Evolutionary conservation across 2,797 vertebrate species (phyloP).

Genomic region (Harpagifer antarcticus): DNA sequence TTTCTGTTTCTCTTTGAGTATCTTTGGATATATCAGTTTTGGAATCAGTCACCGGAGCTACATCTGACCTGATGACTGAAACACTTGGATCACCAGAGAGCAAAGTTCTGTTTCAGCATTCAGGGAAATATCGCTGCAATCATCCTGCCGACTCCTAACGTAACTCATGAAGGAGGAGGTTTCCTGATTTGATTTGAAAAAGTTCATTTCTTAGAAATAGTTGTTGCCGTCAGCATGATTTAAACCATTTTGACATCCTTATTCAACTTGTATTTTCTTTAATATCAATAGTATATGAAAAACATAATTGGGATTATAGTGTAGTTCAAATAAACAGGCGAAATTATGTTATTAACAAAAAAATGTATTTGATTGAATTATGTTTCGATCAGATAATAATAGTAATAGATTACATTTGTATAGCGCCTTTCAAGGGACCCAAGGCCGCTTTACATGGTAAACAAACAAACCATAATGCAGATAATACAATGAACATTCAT

Average conservation of each 20-base stretch:
- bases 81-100: too few species aligned
- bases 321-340: background rate
- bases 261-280: background rate
- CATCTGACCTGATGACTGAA: background rate
- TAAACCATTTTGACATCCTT: background rate
- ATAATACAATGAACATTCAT: background rate
- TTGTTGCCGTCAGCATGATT: background rate
- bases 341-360: background rate
- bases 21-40: conserved; percentile 26
- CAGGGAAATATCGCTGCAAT: too few species aligned
- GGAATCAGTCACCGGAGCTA: conserved; percentile 14
- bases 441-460: too few species aligned
- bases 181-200: background rate
- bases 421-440: too few species aligned
- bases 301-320: too few species aligned
- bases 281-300: background rate
- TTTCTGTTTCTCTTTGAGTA: conserved; percentile 64
- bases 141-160: too few species aligned
- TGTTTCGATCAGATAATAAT: background rate
- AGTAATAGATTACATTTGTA: too few species aligned
- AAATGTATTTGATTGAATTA: conserved; percentile 5
- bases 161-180: too few species aligned
- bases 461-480: too few species aligned
- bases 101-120: background rate
- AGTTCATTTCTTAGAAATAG: background rate